These are phyloP conservation scores for Protaetia brevitarsis DNA, from an alignment of 1,140 invertebrate species.

Conservation along the genomic window DNA sequence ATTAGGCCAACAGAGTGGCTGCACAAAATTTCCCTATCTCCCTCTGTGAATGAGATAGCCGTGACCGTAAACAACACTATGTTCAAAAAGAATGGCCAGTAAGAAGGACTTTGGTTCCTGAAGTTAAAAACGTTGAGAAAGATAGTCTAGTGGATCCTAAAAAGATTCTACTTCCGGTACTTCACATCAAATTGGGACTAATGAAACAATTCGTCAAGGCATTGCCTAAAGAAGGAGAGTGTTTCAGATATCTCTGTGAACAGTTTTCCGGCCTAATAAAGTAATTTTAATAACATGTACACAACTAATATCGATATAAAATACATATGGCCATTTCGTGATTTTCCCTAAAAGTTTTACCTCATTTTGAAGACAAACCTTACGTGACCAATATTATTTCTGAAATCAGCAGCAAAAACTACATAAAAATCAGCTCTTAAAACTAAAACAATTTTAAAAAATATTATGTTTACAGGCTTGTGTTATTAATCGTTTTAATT, in stretches of 20 bases:
- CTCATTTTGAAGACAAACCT: background rate
- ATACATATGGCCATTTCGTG: slow-evolving; percentile 24
- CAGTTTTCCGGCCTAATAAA: slow-evolving; percentile 29
- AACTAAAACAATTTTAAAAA: too few relatives aligned
- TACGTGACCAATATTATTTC: too few relatives aligned
- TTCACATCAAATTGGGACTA: slow-evolving; percentile 21
- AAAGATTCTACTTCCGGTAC: background rate
- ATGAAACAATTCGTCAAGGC: slow-evolving; percentile 19
- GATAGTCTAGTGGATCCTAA: slow-evolving; percentile 2
- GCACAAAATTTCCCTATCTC: background rate
- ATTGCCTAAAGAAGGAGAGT: slow-evolving; percentile 1
- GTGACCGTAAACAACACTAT: background rate
- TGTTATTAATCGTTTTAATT: too few relatives aligned
- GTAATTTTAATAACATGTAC: slow-evolving; percentile 15
- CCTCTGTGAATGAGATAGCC: background rate
- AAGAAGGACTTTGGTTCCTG: background rate
- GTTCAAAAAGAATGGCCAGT: slow-evolving; percentile 12
- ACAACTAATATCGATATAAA: slow-evolving; percentile 23
- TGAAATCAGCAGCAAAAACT: too few relatives aligned
- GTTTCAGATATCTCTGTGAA: slow-evolving; percentile 16
- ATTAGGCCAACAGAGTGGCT: slow-evolving; percentile 2
- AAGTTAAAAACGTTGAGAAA: background rate
- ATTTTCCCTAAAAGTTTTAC: background rate
- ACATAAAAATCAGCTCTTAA: too few relatives aligned
- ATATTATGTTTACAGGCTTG: too few relatives aligned